Percentiles rank a stretch among this genome's conserved stretches.
Conservation (phyloP, 2,888 invertebrate genomes). For the Synanthedon myopaeformis region DNA sequence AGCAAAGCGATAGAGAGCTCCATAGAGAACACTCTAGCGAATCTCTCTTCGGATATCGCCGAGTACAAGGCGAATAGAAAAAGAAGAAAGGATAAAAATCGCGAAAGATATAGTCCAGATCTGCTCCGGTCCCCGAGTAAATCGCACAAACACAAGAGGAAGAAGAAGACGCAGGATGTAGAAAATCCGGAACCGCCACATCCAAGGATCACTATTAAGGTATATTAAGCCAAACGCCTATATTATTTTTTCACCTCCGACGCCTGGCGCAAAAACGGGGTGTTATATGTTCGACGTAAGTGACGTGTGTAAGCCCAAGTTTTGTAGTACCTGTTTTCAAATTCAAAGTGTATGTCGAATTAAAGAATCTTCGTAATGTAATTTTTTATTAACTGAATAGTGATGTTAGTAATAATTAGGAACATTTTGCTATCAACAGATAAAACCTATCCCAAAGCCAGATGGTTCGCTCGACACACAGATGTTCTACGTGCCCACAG, state of each 20-base stretch:
- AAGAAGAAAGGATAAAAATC: conserved; percentile 81
- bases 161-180: conserved; percentile 81
- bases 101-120: conserved; percentile 79
- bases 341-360: conserved; percentile 7
- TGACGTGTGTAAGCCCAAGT: too few relatives aligned
- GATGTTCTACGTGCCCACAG: conserved; percentile 82
- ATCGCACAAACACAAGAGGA: conserved; percentile 83
- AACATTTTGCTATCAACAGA: conserved; percentile 51
- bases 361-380: too few relatives aligned
- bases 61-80: conserved; percentile 75
- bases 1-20: conserved; percentile 59
- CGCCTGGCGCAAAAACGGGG: too few relatives aligned
- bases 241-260: neutral
- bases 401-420: neutral
- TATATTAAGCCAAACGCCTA: conserved; percentile 21
- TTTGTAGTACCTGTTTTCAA: conserved; percentile 1
- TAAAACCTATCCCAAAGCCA: conserved; percentile 82
- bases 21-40: conserved; percentile 57
- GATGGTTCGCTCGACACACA: conserved; percentile 82
- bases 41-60: conserved; percentile 59
- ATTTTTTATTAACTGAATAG: too few relatives aligned
- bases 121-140: conserved; percentile 74
- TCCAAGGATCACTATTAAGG: conserved; percentile 86
- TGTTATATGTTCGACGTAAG: too few relatives aligned
- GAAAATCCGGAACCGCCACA: conserved; percentile 69